Evolutionary conservation across 1,140 invertebrate species (phyloP).

Genomic region (Ceratina calcarata): DNA sequence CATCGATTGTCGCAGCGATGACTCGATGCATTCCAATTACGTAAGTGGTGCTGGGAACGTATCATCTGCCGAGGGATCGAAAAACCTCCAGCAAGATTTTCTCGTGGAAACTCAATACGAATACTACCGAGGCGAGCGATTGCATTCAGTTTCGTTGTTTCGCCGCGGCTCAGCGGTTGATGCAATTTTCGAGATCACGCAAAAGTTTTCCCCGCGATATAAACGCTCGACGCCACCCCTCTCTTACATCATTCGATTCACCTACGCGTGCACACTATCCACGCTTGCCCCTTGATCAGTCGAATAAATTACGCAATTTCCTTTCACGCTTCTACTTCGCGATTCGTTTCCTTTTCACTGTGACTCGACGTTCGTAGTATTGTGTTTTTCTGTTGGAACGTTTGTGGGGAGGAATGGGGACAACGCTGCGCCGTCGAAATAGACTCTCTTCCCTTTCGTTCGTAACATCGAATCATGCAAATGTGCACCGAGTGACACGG

Average conservation of each 20-base stretch:
- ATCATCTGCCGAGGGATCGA: background rate
- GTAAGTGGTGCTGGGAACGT: background rate
- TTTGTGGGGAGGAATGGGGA: conserved; percentile 37
- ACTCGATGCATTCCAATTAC: background rate
- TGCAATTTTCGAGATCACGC: conserved; percentile 34
- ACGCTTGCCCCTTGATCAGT: conserved; percentile 21
- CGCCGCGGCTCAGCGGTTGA: background rate
- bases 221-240: conserved; percentile 28
- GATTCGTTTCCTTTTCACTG: background rate
- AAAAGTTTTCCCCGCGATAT: conserved; percentile 18
- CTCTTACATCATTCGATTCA: conserved; percentile 38
- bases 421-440: conserved; percentile 5
- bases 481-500: background rate
- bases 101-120: background rate
- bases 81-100: background rate
- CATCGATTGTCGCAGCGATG: background rate
- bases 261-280: conserved; percentile 16
- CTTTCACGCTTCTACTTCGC: conserved; percentile 41
- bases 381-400: conserved; percentile 46
- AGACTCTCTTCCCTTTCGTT: conserved; percentile 41
- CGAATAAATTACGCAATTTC: conserved; percentile 69
- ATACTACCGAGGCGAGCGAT: background rate
- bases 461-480: background rate
- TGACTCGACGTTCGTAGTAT: conserved; percentile 21
- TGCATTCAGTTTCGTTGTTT: conserved; percentile 26